Evolutionary conservation across 1,140 invertebrate species (phyloP), one percentile per base, ranked within the genome.

Genomic region (Drosophila bifasciata): DNA sequence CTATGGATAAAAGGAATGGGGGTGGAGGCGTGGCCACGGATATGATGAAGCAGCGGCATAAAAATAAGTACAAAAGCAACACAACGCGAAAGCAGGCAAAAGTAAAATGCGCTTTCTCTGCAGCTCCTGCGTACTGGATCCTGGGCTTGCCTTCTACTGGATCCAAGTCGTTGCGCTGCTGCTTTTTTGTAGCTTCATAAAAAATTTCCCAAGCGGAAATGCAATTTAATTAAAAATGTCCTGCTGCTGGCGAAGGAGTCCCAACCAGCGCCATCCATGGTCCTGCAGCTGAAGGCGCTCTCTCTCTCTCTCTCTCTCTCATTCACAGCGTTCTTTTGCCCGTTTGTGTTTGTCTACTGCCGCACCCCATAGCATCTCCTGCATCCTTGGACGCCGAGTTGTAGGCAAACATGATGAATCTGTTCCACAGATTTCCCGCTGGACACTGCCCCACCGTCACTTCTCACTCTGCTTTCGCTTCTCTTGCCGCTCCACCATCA

Each of bases 201-300:
- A 86, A 86, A 86, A 86, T 86, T 86, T 86, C 83, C 81, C 83
- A 88, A 88, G 81, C 81, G 81, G 81, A 86, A 86, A 86, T 86
- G 81, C 81, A 86, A 86, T 86, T 86, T 86, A 86, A 86, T 86
- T 86, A 86, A 86, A 86, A 86, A 86, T 86, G 81, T 86, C 81
- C 80, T 85, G 81, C 80, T 84, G 78, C 73, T 80, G 64, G 72
- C 75, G 80, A 41, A 53, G 62, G 64, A 67, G 67, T 23, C 43
- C 50, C 52, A 39, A 40, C 56, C 49, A 43, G 40, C 16, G 25
- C 28, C 28, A 23, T 46, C 36, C 45, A 17, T 23, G 41, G 16
- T 56, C 13, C 45, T 41, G 52, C 25, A 39, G 50, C 70, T 60
- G 59, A 51, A 67, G 72, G 52, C 51, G 21, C 5, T 15, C 57